Percentiles rank a stretch among this genome's conserved stretches.
Evolutionary conservation across 2,797 vertebrate species (phyloP).

Genomic region (Pipistrellus pygmaeus): DNA sequence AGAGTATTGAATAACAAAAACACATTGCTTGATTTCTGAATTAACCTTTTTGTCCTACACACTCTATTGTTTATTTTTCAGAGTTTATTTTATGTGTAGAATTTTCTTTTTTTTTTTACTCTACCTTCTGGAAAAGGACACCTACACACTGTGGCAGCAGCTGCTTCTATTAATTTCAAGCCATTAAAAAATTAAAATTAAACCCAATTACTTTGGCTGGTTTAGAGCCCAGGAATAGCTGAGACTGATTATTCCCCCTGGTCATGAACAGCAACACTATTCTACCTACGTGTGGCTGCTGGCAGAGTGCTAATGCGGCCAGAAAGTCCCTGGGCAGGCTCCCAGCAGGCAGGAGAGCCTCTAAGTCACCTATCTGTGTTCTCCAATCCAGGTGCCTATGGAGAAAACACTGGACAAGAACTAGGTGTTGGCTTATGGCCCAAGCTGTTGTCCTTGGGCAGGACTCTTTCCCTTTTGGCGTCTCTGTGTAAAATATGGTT

Average conservation of each 20-base stretch:
- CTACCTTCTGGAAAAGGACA: conserved; percentile 90
- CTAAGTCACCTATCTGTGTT: not conserved
- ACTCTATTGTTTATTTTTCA: conserved; percentile 87
- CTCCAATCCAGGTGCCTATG: not conserved
- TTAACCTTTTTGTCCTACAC: conserved; percentile 90
- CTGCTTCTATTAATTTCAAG: conserved; percentile 92
- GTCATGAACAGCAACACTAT: conserved; percentile 91
- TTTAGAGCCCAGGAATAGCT: conserved; percentile 88
- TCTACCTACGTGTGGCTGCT: conserved; percentile 89
- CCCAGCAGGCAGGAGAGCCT: not conserved
- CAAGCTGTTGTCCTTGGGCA: not conserved
- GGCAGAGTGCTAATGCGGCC: conserved; percentile 66
- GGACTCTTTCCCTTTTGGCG: not conserved
- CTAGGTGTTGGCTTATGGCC: not conserved
- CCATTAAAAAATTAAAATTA: conserved; percentile 93
- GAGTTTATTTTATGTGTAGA: conserved; percentile 70
- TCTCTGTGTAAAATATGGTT: not conserved
- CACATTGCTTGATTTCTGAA: conserved; percentile 89
- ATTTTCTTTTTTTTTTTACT: conserved; percentile 76
- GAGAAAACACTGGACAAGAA: conserved; percentile 76
- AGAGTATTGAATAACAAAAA: conserved; percentile 88
- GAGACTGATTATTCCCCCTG: conserved; percentile 93
- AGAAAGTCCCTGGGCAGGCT: conserved; percentile 8
- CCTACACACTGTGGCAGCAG: conserved; percentile 90
- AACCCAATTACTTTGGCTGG: conserved; percentile 92